phyloP scores from a whole-genome alignment of 2,888 invertebrate genomes.

The Andrena bicolor region DNA sequence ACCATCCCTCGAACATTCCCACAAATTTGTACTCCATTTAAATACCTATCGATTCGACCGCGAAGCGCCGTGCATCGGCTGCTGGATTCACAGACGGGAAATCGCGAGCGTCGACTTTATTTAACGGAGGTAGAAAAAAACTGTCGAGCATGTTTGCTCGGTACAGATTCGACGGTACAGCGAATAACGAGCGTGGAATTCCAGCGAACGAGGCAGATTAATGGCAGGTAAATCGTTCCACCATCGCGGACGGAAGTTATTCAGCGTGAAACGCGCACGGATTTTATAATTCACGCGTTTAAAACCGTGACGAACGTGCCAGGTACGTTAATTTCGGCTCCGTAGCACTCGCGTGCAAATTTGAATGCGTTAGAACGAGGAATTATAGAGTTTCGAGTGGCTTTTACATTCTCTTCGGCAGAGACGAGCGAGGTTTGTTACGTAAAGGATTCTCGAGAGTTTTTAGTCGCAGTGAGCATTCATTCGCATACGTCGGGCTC shows the following conservation, averaged over 20 bases:
- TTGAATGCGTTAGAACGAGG: neutral
- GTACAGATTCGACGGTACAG: neutral
- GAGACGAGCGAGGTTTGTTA: too few relatives aligned
- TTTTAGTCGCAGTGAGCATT: too few relatives aligned
- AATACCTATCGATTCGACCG: neutral
- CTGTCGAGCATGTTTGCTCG: slow-evolving; percentile 18
- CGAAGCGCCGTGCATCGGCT: neutral
- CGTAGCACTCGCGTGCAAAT: neutral
- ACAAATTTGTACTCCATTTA: slow-evolving; percentile 30
- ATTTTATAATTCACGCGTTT: slow-evolving; percentile 15
- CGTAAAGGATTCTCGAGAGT: too few relatives aligned
- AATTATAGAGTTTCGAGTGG: neutral
- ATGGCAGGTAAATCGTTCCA: slow-evolving; percentile 14
- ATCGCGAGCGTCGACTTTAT: neutral
- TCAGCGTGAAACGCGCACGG: neutral
- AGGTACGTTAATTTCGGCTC: neutral
- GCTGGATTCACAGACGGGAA: neutral
- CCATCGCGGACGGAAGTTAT: neutral
- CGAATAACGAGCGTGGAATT: slow-evolving; percentile 10
- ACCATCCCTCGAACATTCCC: slow-evolving; percentile 4
- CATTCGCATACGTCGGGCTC: too few relatives aligned
- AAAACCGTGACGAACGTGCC: slow-evolving; percentile 8
- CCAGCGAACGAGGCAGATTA: neutral
- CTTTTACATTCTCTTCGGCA: too few relatives aligned
- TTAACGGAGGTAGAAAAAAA: neutral